Evolutionary conservation across 2,888 invertebrate genomes (phyloP), one percentile per base, ranked within the genome.

Genomic region (Ormyrus rosae): DNA sequence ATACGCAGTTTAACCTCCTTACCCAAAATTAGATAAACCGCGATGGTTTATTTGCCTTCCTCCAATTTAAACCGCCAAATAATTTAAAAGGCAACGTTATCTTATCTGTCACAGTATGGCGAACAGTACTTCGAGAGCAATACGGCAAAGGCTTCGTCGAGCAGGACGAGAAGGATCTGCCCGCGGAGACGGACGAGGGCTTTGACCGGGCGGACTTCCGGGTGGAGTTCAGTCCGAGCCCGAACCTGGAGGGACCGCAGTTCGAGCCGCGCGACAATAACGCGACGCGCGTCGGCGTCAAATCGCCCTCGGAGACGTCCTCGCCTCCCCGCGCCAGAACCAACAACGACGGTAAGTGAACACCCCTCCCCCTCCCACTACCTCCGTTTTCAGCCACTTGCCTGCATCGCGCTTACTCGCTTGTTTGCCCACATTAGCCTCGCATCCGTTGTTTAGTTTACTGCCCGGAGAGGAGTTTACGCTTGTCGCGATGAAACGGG

Each of bases 81-180:
- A 81, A 19, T 65, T 58, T 53, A 13, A 46, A 46, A 34, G 64
- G 2, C 11, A 8, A 6, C 48, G 19, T 19, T 10, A 76, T 67
- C 55, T 55, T 13, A 11, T 51, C 19, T 73, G 50, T 74, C 86
- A 2, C 92, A 97, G 97, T 97, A 83, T 96, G 96, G 5, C 93
- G 96, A 83, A 95, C 95, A 88, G 96, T 97, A 74, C 92, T 97
- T 82, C 95, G 96, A 88, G 96, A 96, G 91, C 94, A 95, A 84
- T 96, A 95, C 91, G 79, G 77, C 48, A 96, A 96, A 88, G 95
- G 95, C 82, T 94, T 94, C 50, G 93, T 95, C 68, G 96, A 96
- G 90, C 93, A 94, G 83, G 97, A 96, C 89, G 96, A 96, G 89
- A 93, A 93, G 82, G 85, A 88, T 81, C 83, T 88, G 78, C 85